Evolutionary conservation across 2,888 invertebrate species (phyloP).

Genomic region (Drosophila antonietae): DNA sequence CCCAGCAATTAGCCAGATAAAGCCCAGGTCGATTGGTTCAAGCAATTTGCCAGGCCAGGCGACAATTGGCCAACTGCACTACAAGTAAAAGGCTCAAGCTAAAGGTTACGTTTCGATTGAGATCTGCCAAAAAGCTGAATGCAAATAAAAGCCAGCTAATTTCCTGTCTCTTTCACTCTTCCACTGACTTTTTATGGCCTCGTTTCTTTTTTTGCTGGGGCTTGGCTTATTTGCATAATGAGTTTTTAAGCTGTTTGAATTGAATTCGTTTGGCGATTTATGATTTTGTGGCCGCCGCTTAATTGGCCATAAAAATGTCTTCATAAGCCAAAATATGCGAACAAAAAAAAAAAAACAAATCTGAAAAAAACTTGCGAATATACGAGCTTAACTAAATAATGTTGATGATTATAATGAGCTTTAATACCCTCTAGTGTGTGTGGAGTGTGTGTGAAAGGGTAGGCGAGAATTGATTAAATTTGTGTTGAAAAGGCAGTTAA

Average conservation of each 20-base stretch:
- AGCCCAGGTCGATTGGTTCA: constrained; percentile 43
- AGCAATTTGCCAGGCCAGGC: constrained; percentile 64
- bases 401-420: constrained; percentile 28
- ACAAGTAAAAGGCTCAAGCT: constrained; percentile 18
- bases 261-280: constrained; percentile 70
- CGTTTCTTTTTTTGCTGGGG: constrained; percentile 21
- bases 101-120: constrained; percentile 32
- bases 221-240: constrained; percentile 75
- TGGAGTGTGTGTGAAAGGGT: neutral
- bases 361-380: constrained; percentile 47
- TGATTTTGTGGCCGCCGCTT: constrained; percentile 66
- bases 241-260: constrained; percentile 78
- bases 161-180: neutral
- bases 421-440: constrained; percentile 1
- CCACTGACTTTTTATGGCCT: constrained; percentile 1
- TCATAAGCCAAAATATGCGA: constrained; percentile 54
- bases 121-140: constrained; percentile 19
- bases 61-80: constrained; percentile 52
- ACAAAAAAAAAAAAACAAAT: constrained; percentile 24
- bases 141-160: constrained; percentile 2
- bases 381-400: constrained; percentile 40
- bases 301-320: constrained; percentile 81
- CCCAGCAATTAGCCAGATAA: constrained; percentile 46
- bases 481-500: neutral
- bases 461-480: neutral